Evolutionary conservation across 2,113 vertebrate genomes (phyloP).

Genomic region (Oncorhynchus mykiss): DNA sequence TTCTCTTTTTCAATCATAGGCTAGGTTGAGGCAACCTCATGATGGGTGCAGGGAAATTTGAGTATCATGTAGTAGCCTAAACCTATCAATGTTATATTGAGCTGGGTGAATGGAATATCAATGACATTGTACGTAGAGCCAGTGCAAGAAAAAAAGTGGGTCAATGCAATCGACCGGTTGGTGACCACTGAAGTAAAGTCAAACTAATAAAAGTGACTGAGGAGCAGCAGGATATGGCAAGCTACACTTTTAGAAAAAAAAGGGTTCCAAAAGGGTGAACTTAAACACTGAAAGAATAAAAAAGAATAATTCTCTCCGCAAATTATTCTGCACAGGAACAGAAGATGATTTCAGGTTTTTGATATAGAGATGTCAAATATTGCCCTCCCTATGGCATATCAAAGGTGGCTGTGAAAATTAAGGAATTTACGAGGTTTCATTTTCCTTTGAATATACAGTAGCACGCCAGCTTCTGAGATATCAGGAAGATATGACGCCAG

Average conservation of each 20-base stretch:
- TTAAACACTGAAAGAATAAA: slow-evolving; percentile 6
- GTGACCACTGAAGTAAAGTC: not conserved
- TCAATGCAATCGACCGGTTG: too few species aligned
- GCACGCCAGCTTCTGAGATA: slow-evolving; percentile 12
- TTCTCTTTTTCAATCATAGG: too few species aligned
- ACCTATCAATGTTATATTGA: too few species aligned
- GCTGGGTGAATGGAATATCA: too few species aligned
- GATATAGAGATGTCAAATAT: slow-evolving; percentile 38
- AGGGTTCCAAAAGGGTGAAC: not conserved
- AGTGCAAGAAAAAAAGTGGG: too few species aligned
- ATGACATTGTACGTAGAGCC: too few species aligned
- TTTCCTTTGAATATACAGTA: slow-evolving; percentile 31
- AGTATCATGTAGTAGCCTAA: too few species aligned
- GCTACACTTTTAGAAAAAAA: not conserved
- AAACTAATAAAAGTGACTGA: slow-evolving; percentile 19
- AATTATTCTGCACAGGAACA: slow-evolving; percentile 7
- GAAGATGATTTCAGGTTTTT: slow-evolving; percentile 27
- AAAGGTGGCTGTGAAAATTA: slow-evolving; percentile 26
- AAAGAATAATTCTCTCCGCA: not conserved
- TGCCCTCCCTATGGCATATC: slow-evolving; percentile 32
- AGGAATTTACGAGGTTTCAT: slow-evolving; percentile 25
- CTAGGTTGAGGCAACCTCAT: too few species aligned
- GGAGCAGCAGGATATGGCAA: not conserved
- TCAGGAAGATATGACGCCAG: slow-evolving; percentile 24
- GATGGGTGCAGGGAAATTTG: too few species aligned